Evolutionary conservation across 2,113 vertebrate species (phyloP), one percentile per base, ranked within the genome.

Genomic region (Vicugna pacos): DNA sequence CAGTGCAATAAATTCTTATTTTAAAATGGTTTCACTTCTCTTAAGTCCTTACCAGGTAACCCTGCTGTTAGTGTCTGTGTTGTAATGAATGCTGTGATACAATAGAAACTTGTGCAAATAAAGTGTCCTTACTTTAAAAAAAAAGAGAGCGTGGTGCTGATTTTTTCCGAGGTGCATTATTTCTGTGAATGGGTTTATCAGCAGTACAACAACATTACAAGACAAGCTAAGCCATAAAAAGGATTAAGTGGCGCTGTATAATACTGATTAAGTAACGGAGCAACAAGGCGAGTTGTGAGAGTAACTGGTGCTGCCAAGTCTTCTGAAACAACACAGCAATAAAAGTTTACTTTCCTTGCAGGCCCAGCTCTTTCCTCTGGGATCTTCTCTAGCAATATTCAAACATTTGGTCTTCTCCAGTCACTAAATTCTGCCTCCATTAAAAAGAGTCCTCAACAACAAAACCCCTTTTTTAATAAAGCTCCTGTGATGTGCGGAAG

Each of bases 101-200:
- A 54, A 80, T 4, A 91, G 89, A 83, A 75, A 35, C 60, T 90
- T 93, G 28, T 16, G 7, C n/a, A 22, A 17, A 52, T 24, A 60
- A 85, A 84, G 32, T 13, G 3, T 46, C 30, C 60, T 93, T 75
- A 42, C 79, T 96, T 97, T 89, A 81, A 96, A 97, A 95, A 72
- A 42, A 42, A 42, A 4, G 38, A 5, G 89, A 52, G 93, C 8
- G 0, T 58, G 17, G 30, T 89, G 73, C 82, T 9, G 32, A 48
- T 89, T 83, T 95, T 94, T 75, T 83, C 84, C 84, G 91, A 97
- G 65, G 91, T 67, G 38, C 79, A 69, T 96, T 94, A 87, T 94
- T 93, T 70, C 91, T 76, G 64, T 56, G 89, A 97, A 93, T 94
- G 95, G 83, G 93, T 97, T 97, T 96, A 96, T 97, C 95, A 95